Evolutionary conservation across 1,140 invertebrate species (phyloP).

Genomic region (Platorchestia sp.): DNA sequence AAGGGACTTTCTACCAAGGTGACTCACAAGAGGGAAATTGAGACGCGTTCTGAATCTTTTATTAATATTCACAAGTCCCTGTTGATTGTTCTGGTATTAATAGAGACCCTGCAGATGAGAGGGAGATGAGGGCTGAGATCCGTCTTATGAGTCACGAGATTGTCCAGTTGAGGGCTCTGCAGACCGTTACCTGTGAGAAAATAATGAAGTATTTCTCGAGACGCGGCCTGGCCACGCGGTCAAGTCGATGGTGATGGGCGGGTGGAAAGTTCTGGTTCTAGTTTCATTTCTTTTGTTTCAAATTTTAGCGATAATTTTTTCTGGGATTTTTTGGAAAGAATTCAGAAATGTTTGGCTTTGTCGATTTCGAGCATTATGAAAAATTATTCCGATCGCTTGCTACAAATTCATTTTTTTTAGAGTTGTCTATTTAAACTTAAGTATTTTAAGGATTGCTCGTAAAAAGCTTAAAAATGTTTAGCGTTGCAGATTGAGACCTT

Average conservation of each 20-base stretch:
- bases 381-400: too few species aligned
- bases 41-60: neutral
- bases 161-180: neutral
- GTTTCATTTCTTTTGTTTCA: neutral
- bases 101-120: neutral
- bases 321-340: neutral
- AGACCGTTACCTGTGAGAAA: neutral
- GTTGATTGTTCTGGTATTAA: neutral
- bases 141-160: constrained; percentile 4
- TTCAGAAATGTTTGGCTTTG: too few species aligned
- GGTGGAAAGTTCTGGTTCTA: neutral
- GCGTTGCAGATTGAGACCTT: too few species aligned
- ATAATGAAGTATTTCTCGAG: neutral
- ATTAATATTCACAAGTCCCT: neutral
- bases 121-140: neutral
- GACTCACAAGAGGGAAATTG: neutral
- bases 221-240: neutral
- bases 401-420: too few species aligned
- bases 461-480: too few species aligned
- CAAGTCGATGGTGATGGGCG: neutral
- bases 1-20: neutral
- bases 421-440: too few species aligned
- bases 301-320: neutral
- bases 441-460: too few species aligned
- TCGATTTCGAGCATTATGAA: too few species aligned